Percentiles rank a stretch among this genome's conserved stretches.
phyloP scores from a whole-genome alignment of 2,888 invertebrate genomes.

The Dyspetes luteomarginatus region DNA sequence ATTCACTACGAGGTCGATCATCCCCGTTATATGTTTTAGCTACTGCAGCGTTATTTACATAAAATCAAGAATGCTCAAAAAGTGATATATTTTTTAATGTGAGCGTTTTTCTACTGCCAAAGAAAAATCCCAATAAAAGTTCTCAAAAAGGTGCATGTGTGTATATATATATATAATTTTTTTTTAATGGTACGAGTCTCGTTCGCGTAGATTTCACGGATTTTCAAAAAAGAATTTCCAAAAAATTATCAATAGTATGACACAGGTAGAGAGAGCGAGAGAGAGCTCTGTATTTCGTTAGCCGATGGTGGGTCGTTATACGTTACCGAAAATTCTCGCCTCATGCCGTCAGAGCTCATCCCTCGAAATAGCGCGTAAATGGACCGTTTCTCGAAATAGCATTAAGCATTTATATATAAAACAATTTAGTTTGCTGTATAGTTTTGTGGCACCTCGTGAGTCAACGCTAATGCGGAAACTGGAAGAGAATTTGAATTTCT shows the following conservation, averaged over 20 bases:
- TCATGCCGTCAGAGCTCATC: conserved; percentile 10
- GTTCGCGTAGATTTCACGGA: neutral
- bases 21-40: too few species aligned
- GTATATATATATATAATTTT: neutral
- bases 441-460: conserved; percentile 44
- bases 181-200: neutral
- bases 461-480: conserved; percentile 59
- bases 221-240: neutral
- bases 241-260: too few species aligned
- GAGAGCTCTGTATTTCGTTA: neutral
- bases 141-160: too few species aligned
- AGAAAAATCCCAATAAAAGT: too few species aligned
- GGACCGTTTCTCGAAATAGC: conserved; percentile 62
- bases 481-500: conserved; percentile 37
- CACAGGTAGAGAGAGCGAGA: too few species aligned
- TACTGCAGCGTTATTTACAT: too few species aligned
- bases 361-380: conserved; percentile 63
- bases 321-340: conserved; percentile 10
- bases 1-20: too few species aligned
- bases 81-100: too few species aligned
- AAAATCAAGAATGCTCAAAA: too few species aligned
- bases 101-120: too few species aligned
- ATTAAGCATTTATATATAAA: conserved; percentile 41
- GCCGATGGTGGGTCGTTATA: neutral
- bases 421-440: conserved; percentile 26